A percentile compares a stretch with the other conserved stretches of the same genome.
These are phyloP conservation scores for Acrocephalus arundinaceus DNA, from an alignment of 2,113 vertebrate genomes.

Conservation along the genomic window DNA sequence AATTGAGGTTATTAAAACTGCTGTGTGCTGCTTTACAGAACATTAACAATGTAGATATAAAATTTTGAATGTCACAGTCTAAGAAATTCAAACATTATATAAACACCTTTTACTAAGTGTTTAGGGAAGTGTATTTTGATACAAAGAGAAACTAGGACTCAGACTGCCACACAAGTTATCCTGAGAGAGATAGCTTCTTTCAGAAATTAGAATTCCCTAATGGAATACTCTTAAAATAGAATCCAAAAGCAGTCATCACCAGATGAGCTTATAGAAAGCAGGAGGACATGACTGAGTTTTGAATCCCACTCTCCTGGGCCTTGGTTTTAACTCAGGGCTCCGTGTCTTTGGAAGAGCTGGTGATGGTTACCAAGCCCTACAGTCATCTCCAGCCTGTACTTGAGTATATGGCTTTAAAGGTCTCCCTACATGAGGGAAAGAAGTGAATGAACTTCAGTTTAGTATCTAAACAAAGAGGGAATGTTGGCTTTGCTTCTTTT, in stretches of 20 bases:
- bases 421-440: neutral
- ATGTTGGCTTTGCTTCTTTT: neutral
- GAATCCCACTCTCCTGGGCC: neutral
- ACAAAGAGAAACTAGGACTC: neutral
- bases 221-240: neutral
- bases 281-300: neutral
- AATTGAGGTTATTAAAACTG: neutral
- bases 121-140: neutral
- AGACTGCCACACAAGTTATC: neutral
- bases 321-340: neutral
- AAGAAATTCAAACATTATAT: neutral
- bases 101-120: neutral
- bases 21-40: neutral
- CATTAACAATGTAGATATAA: neutral
- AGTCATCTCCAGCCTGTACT: neutral
- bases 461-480: neutral
- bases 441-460: neutral
- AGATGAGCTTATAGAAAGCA: neutral
- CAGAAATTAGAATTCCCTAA: neutral
- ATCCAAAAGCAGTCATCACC: neutral
- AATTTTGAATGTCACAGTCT: neutral
- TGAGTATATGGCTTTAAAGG: neutral
- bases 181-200: neutral
- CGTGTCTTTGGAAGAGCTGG: neutral
- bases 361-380: neutral